These are phyloP conservation scores for Eupithecia subfuscata DNA, from an alignment of 2,888 invertebrate species.

Conservation along the genomic window DNA sequence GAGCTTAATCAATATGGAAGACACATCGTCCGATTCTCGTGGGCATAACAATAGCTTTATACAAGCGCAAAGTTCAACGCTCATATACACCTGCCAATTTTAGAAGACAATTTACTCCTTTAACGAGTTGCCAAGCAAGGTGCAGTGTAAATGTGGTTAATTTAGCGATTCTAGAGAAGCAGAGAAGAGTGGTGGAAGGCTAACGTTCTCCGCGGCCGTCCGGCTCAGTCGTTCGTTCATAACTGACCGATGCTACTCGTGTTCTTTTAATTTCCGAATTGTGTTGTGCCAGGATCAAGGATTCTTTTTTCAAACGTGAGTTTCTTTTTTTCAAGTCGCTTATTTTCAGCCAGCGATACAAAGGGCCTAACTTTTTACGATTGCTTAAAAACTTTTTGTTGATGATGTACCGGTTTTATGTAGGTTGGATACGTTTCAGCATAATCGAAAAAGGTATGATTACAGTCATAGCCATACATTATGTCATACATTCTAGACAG, in stretches of 20 bases:
- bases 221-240: constrained; percentile 70
- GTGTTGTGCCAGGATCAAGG: constrained; percentile 67
- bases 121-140: constrained; percentile 53
- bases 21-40: constrained; percentile 54
- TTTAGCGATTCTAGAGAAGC: constrained; percentile 60
- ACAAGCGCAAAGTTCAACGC: constrained; percentile 79
- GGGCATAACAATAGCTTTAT: constrained; percentile 69
- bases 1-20: constrained; percentile 62
- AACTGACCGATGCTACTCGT: constrained; percentile 35
- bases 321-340: constrained; percentile 16
- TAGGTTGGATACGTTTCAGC: constrained; percentile 13
- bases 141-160: constrained; percentile 60
- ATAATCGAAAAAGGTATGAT: constrained; percentile 33
- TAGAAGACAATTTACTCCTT: constrained; percentile 56
- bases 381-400: constrained; percentile 11
- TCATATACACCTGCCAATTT: constrained; percentile 72
- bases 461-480: constrained; percentile 44
- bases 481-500: constrained; percentile 60
- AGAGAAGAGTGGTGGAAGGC: constrained; percentile 72
- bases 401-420: constrained; percentile 22
- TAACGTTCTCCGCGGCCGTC: constrained; percentile 76
- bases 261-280: constrained; percentile 51
- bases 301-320: constrained; percentile 47
- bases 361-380: not conserved
- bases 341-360: not conserved